These are phyloP conservation scores for Periophthalmus modestus DNA, from an alignment of 2,113 vertebrate genomes.

Conservation along the genomic window DNA sequence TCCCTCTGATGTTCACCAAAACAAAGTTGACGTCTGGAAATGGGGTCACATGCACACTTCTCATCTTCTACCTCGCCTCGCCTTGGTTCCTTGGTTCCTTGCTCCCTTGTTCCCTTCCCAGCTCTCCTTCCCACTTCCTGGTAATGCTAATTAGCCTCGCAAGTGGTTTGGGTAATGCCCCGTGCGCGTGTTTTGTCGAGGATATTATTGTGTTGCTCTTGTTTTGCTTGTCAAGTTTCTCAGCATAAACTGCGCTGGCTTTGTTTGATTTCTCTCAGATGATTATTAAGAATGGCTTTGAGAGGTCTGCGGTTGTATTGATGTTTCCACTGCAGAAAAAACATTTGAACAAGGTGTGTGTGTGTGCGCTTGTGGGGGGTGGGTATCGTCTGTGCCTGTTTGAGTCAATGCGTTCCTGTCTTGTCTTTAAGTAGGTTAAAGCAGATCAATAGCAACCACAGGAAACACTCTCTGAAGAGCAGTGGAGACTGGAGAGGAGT, in stretches of 20 bases:
- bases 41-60: slow-evolving; percentile 55
- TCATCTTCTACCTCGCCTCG: slow-evolving; percentile 3
- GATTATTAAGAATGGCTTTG: slow-evolving; percentile 67
- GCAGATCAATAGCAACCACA: slow-evolving; percentile 70
- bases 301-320: slow-evolving; percentile 59
- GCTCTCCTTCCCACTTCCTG: slow-evolving; percentile 49
- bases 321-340: slow-evolving; percentile 50
- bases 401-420: slow-evolving; percentile 57
- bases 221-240: slow-evolving; percentile 59
- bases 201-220: slow-evolving; percentile 47
- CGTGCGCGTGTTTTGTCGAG: slow-evolving; percentile 50
- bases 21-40: slow-evolving; percentile 58
- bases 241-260: slow-evolving; percentile 50
- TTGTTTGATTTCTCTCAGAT: slow-evolving; percentile 69
- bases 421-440: slow-evolving; percentile 77
- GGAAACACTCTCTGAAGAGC: slow-evolving; percentile 56
- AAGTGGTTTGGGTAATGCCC: slow-evolving; percentile 58
- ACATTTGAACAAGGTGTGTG: slow-evolving; percentile 21
- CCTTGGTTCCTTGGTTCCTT: slow-evolving; percentile 13
- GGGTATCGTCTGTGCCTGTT: slow-evolving; percentile 43
- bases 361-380: slow-evolving; percentile 8
- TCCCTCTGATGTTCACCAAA: slow-evolving; percentile 38
- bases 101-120: slow-evolving; percentile 43
- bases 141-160: slow-evolving; percentile 65
- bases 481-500: slow-evolving; percentile 32